Conservation (phyloP, 2,797 vertebrate genomes). For the Hypotaenidia philippensis region DNA sequence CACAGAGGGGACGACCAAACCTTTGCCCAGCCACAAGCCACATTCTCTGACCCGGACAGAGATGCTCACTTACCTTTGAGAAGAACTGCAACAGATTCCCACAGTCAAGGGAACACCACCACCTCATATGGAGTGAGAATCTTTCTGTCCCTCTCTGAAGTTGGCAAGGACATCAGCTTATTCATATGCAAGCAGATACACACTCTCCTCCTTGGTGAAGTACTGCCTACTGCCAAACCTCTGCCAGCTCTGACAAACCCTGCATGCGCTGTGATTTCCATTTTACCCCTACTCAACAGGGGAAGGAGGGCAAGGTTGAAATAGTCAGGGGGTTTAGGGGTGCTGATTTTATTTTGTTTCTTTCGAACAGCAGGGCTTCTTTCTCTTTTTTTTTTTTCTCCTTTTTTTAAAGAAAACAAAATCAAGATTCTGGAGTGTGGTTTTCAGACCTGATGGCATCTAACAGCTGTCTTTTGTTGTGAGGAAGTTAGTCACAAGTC, state of each 20-base stretch:
- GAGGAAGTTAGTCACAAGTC: slow-evolving; percentile 45
- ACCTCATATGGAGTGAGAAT: background rate
- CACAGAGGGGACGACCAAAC: background rate
- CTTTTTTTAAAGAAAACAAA: background rate
- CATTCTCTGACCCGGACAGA: background rate
- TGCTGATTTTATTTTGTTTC: background rate
- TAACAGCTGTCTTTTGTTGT: slow-evolving; percentile 50
- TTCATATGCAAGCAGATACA: background rate
- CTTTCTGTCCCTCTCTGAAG: background rate
- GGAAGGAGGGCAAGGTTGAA: background rate
- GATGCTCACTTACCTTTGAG: slow-evolving; percentile 19
- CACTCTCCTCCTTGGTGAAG: background rate
- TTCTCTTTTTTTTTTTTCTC: background rate
- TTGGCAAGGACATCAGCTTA: background rate
- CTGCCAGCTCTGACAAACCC: background rate
- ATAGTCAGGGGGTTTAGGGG: background rate
- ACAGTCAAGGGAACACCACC: background rate
- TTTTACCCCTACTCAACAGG: background rate
- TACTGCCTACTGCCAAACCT: background rate
- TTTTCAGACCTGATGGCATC: slow-evolving; percentile 48
- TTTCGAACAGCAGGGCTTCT: background rate
- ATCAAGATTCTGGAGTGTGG: slow-evolving; percentile 38
- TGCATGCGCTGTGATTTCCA: background rate
- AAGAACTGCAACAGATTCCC: background rate
- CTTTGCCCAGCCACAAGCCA: background rate